Conservation (phyloP, 1,140 invertebrate genomes). For the Brachionus asplanchnoidis region DNA sequence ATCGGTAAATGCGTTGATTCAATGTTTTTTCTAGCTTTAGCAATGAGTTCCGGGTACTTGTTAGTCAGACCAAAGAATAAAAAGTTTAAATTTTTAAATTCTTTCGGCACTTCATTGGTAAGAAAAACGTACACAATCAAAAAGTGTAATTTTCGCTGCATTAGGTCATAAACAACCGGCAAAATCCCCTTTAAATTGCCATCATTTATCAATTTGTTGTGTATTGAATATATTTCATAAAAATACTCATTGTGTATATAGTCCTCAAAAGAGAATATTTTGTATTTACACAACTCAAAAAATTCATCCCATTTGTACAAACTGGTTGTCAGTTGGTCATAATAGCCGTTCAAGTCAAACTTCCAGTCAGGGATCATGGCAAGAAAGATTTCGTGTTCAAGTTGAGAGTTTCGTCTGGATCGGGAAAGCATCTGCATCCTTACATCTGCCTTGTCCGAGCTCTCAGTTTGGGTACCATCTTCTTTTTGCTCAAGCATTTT, state of each 20-base stretch:
- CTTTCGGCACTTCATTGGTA: neutral
- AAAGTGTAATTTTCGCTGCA: constrained; percentile 18
- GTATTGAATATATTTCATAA: neutral
- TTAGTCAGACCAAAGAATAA: constrained; percentile 22
- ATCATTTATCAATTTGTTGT: neutral
- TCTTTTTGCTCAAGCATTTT: neutral
- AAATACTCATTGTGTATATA: neutral
- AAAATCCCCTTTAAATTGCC: neutral
- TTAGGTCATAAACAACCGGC: neutral
- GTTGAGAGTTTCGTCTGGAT: neutral
- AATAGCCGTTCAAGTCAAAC: neutral
- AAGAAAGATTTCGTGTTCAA: neutral
- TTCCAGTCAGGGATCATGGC: constrained; percentile 25
- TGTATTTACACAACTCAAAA: constrained; percentile 8
- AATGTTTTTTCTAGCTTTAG: neutral
- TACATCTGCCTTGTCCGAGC: neutral
- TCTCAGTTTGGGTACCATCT: neutral
- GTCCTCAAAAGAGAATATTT: neutral
- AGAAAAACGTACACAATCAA: constrained; percentile 1
- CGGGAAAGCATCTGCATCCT: neutral
- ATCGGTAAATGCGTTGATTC: neutral
- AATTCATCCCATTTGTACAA: constrained; percentile 24
- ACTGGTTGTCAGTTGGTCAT: neutral
- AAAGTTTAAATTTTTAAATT: neutral
- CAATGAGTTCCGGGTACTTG: neutral